phyloP scores from a whole-genome alignment of 2,797 vertebrate genomes.

The Falco berigora region DNA sequence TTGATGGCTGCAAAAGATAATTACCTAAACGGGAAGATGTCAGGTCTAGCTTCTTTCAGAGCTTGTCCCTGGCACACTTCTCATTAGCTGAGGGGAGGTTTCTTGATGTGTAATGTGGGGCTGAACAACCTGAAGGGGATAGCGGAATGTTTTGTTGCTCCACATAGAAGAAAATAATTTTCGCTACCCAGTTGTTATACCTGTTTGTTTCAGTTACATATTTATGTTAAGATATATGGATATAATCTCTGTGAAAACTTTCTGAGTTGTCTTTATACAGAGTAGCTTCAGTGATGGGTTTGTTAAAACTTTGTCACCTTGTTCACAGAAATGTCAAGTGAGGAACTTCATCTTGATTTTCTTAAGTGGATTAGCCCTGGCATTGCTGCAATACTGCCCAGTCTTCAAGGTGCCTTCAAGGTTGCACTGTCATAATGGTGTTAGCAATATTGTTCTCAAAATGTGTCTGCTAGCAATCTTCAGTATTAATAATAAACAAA shows the following conservation, averaged over 20 bases:
- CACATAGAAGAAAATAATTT: not conserved
- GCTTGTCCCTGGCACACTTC: not conserved
- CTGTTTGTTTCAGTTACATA: not conserved
- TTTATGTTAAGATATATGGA: not conserved
- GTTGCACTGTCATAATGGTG: not conserved
- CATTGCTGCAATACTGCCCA: not conserved
- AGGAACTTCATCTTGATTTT: slow-evolving; percentile 36
- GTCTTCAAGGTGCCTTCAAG: slow-evolving; percentile 30
- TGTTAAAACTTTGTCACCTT: slow-evolving; percentile 1
- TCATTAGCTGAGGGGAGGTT: not conserved
- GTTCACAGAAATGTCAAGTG: not conserved
- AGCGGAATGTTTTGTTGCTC: not conserved
- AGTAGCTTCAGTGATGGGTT: not conserved
- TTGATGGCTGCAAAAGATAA: not conserved
- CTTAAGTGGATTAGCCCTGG: slow-evolving; percentile 42
- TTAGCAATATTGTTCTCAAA: slow-evolving; percentile 14
- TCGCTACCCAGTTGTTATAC: not conserved
- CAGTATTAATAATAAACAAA: not conserved
- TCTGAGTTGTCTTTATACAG: not conserved
- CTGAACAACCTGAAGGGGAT: not conserved
- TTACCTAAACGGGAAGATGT: not conserved
- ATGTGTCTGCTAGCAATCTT: not conserved
- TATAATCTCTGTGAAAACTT: not conserved
- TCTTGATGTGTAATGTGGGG: not conserved
- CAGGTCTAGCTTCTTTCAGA: not conserved